Conservation (phyloP, 2,113 vertebrate genomes). For the Pitta sordida region DNA sequence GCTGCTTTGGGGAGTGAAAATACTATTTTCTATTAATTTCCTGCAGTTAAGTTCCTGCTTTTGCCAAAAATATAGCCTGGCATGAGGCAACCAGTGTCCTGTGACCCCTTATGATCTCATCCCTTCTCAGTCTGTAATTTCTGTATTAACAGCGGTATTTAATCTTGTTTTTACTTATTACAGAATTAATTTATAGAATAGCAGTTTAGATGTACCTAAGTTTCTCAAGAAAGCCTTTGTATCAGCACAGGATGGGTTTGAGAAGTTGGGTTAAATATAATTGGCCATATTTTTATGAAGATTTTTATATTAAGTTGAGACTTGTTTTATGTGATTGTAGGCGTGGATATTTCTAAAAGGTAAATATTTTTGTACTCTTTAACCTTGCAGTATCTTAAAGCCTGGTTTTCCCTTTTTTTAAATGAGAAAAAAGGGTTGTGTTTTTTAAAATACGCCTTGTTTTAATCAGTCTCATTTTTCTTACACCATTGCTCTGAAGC, state of each 20-base stretch:
- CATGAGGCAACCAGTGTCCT: background rate
- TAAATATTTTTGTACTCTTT: conserved; percentile 51
- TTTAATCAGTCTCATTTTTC: background rate
- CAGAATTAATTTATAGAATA: background rate
- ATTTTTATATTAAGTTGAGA: conserved; percentile 30
- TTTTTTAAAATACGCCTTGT: background rate
- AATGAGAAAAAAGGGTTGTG: background rate
- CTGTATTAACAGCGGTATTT: background rate
- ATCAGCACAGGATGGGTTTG: background rate
- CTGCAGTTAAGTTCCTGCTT: background rate
- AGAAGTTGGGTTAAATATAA: background rate
- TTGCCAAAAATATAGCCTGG: background rate
- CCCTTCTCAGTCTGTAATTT: background rate
- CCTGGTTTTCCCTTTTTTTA: background rate
- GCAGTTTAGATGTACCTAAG: background rate
- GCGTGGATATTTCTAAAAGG: conserved; percentile 27
- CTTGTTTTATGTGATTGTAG: conserved; percentile 1
- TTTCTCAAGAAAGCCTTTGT: conserved; percentile 12
- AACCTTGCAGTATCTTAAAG: background rate
- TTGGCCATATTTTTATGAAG: conserved; percentile 1
- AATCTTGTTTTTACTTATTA: background rate
- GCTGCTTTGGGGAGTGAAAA: background rate
- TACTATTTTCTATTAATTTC: background rate
- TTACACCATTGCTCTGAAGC: background rate
- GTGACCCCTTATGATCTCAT: background rate